Base-by-base conservation (phyloP, 2,797 vertebrate species). In the Ispidina picta region DNA sequence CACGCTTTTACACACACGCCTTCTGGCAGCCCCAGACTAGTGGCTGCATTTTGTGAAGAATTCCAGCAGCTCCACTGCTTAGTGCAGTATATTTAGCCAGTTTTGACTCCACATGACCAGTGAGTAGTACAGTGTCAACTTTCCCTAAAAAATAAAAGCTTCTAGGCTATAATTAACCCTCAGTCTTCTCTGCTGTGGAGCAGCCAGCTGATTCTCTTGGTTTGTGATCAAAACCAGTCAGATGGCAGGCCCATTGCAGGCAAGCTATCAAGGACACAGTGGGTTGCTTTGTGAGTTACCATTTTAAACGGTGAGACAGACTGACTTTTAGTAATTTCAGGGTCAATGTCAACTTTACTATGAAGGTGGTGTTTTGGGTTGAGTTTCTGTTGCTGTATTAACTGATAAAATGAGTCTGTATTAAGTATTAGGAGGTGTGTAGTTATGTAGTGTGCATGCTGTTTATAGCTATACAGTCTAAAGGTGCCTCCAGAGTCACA, bases 121-220 rank as follows among this genome's bases (percentile, higher is more conserved):
- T 71, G 93, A 96, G 82, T 64, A 90, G 72, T 69, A 85, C 35
- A 86, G 95, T 88, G 86, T 97, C 97, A 96, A 88, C 92, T 97
- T 97, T 95, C 96, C 93, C 92, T 55, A 72, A 73, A 93, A 95
- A 56, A 93, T 96, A 95, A 96, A 96, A 94, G 5, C 73, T 82
- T 93, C 94, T 92, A 70, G 90, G 94, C 96, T 98, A 97, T 98
- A 98, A 97, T 98, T 98, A 98, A 98, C 94, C 92, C 88, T 96
- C 95, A 97, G 93, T 71, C 51, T 81, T 60, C 71, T 88, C 83
- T 96, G 94, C 79, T 83, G 91, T 93, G 96, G 92, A 95, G 92
- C 92, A 95, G 96, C 46, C 97, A 98, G 97, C 96, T 98, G 78
- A 73, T 66, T 94, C 84, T 88, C 79, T 80, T 94, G 75, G 87